phyloP scores from a whole-genome alignment of 2,797 vertebrate species.

The Microctenopoma steveboyesi region DNA sequence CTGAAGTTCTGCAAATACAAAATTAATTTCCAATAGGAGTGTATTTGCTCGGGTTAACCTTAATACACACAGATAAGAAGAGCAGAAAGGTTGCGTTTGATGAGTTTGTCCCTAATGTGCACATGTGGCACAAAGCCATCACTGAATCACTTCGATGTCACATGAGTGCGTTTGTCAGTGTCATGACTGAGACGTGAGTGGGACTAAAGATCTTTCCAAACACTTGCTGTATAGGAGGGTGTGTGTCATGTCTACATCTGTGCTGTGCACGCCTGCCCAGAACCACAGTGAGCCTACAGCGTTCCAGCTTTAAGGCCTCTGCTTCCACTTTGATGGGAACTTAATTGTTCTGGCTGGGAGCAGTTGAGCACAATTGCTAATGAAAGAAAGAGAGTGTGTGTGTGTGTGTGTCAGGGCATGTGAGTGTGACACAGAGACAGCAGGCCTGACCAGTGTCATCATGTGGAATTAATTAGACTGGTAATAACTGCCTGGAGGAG shows the following conservation, averaged over 20 bases:
- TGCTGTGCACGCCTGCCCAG: conserved; percentile 29
- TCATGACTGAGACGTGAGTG: conserved; percentile 5
- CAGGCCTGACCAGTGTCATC: conserved; percentile 62
- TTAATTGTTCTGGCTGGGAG: conserved; percentile 75
- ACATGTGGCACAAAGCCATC: neutral
- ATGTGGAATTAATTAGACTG: conserved; percentile 73
- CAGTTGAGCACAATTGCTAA: conserved; percentile 65
- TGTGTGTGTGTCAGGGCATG: conserved; percentile 1
- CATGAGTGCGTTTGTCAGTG: conserved; percentile 2
- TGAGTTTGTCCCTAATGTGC: neutral
- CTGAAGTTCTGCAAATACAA: too few species aligned
- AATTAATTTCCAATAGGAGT: neutral
- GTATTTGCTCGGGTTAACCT: neutral
- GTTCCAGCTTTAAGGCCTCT: conserved; percentile 47
- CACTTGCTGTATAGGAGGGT: conserved; percentile 24
- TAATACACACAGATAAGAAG: neutral
- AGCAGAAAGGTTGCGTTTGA: neutral
- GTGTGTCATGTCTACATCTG: conserved; percentile 55
- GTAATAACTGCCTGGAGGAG: conserved; percentile 59
- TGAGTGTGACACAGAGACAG: conserved; percentile 40
- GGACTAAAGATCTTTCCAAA: conserved; percentile 12
- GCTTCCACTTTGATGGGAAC: conserved; percentile 69
- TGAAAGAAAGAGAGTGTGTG: conserved; percentile 32
- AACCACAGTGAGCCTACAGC: conserved; percentile 34
- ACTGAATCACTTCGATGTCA: neutral